A percentile compares a stretch with the other conserved stretches of the same genome.
phyloP scores from a whole-genome alignment of 2,797 vertebrate species.

The Vespertilio murinus region DNA sequence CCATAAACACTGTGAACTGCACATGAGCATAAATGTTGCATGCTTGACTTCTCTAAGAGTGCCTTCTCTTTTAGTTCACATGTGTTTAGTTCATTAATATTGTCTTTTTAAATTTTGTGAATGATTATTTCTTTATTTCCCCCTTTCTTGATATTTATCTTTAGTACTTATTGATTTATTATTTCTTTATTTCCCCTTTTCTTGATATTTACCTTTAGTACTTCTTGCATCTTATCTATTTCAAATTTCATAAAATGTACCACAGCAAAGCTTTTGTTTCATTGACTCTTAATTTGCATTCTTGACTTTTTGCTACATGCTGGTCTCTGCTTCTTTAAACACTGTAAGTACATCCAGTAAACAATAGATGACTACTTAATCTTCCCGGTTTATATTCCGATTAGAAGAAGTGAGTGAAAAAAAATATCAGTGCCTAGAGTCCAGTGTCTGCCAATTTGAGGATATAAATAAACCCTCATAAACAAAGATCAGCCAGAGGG shows the following conservation, averaged over 20 bases:
- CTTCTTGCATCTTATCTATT: neutral
- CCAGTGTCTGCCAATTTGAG: neutral
- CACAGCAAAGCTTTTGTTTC: neutral
- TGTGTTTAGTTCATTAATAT: neutral
- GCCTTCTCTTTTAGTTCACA: neutral
- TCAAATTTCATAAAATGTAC: neutral
- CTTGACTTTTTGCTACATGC: neutral
- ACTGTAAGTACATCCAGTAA: accelerated
- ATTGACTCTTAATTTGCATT: accelerated
- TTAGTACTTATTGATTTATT: neutral
- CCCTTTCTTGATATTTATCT: neutral
- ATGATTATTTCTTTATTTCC: neutral
- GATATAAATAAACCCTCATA: neutral
- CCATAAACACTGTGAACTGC: accelerated
- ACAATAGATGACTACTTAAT: no score
- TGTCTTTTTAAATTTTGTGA: neutral
- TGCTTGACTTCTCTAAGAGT: neutral
- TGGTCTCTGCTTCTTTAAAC: neutral
- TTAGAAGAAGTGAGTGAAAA: neutral
- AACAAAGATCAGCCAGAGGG: neutral
- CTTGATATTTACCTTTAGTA: neutral
- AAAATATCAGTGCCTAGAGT: neutral
- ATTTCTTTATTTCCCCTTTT: neutral
- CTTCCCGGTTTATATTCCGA: neutral
- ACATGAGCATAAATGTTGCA: accelerated